Evolutionary conservation across 2,888 invertebrate genomes (phyloP), one percentile per base, ranked within the genome.

Genomic region (Limnephilus lunatus): DNA sequence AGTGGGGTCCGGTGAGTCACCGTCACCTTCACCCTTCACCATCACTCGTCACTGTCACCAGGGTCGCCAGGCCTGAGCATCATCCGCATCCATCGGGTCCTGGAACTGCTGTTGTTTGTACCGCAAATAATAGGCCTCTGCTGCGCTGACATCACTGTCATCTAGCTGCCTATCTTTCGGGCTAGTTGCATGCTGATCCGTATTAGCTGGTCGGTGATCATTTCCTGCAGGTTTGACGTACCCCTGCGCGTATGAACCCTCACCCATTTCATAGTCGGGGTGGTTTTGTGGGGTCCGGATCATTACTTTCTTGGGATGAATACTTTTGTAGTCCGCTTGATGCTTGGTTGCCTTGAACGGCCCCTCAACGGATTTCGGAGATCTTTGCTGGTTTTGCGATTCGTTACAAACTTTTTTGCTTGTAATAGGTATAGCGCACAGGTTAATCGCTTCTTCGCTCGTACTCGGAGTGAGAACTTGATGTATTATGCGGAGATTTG

Each of bases 21-120:
- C 9, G 68, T 82, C 68, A 68, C 25, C 9, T 25, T 9, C 68
- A 68, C 25, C 68, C 85, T n/a, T 39, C 44, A 44, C 15, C 83
- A 25, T 25, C 48, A 53, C 31, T 32, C 19, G 87, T 89, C 4
- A 89, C 68, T 7, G 39, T 92, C 89, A 93, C 93, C 93, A 93
- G n/a, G 93, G 93, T 48, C 93, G 89, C 93, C 93, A 93, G 92
- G 93, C 92, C 35, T 92, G 91, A 30, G 92, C 93, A 14, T 92
- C 92, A 44, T 93, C 92, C 35, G 81, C 89, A 7, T 68, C 68
- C n/a, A 83, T 83, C 48, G 53, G 85, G 39, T 92, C 89, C 53
- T 89, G 90, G 68, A 81, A 90, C 9, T 90, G 90, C 25, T 92
- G 81, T 39, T 85, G 88, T 53, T 68, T 87, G 87, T 87, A 87